phyloP scores from a whole-genome alignment of 2,888 invertebrate genomes.

The Belgica antarctica region DNA sequence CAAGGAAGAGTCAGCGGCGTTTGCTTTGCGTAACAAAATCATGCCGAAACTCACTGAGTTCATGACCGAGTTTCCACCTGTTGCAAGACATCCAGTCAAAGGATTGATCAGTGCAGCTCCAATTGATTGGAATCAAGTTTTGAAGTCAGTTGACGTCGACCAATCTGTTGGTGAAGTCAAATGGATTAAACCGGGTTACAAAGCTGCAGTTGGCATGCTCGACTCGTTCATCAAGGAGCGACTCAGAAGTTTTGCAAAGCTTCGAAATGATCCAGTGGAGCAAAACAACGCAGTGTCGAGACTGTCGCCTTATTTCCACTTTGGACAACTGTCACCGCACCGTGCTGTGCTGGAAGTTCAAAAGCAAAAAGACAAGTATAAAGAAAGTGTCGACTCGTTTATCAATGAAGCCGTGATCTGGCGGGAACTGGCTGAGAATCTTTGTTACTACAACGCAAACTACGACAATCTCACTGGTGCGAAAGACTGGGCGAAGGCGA shows the following conservation, averaged over 20 bases:
- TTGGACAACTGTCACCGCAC: slow-evolving; percentile 84
- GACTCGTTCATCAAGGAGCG: slow-evolving; percentile 68
- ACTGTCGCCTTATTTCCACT: slow-evolving; percentile 89
- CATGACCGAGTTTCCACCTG: slow-evolving; percentile 78
- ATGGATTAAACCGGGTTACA: slow-evolving; percentile 78
- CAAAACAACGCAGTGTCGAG: slow-evolving; percentile 71
- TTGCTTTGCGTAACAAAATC: slow-evolving; percentile 83
- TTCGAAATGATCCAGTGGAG: slow-evolving; percentile 73
- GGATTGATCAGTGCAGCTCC: slow-evolving; percentile 58
- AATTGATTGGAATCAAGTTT: slow-evolving; percentile 69
- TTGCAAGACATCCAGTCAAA: slow-evolving; percentile 67
- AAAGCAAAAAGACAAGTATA: slow-evolving; percentile 61
- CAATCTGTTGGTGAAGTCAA: slow-evolving; percentile 68
- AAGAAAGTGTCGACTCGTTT: slow-evolving; percentile 73
- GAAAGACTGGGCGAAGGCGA: slow-evolving; percentile 75
- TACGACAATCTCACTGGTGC: slow-evolving; percentile 80
- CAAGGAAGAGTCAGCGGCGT: slow-evolving; percentile 82
- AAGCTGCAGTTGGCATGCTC: slow-evolving; percentile 65
- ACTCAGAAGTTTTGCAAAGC: slow-evolving; percentile 64
- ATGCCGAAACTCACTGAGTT: slow-evolving; percentile 70
- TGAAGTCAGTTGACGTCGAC: slow-evolving; percentile 66
- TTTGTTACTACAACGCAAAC: slow-evolving; percentile 80
- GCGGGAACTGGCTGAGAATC: slow-evolving; percentile 84
- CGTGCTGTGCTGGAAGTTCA: slow-evolving; percentile 72
- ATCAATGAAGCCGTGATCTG: slow-evolving; percentile 85